Conservation (phyloP, 2,113 vertebrate genomes). For the Mionectes macconnelli region DNA sequence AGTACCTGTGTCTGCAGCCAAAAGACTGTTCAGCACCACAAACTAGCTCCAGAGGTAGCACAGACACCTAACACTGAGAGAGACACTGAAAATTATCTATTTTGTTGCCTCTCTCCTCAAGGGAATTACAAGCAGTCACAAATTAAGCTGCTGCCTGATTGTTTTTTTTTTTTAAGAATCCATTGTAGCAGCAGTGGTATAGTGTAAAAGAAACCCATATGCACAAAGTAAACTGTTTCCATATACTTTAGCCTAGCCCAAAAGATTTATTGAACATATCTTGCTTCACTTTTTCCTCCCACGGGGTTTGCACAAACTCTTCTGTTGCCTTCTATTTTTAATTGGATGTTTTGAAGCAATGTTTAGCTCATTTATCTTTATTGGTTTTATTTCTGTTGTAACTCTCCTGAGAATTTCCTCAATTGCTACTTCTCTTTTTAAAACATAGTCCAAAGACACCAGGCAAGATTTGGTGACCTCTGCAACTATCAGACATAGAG, state of each 20-base stretch:
- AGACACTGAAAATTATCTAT: neutral
- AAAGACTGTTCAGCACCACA: constrained; percentile 12
- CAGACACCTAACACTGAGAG: neutral
- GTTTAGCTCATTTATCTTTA: neutral
- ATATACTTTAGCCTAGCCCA: neutral
- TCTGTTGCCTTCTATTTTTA: neutral
- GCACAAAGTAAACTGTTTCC: neutral
- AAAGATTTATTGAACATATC: neutral
- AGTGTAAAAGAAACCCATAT: neutral
- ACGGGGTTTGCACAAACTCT: neutral
- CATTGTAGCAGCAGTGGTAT: neutral
- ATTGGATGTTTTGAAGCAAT: neutral
- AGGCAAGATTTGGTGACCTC: neutral
- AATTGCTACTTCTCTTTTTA: neutral
- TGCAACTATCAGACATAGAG: neutral
- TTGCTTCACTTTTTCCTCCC: neutral
- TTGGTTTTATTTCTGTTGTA: neutral
- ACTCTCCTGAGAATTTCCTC: neutral
- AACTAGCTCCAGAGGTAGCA: neutral
- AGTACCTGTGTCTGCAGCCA: neutral
- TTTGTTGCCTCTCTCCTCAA: neutral
- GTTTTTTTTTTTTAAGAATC: neutral
- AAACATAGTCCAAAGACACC: neutral
- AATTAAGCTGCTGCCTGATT: neutral
- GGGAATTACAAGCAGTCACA: neutral